Evolutionary conservation across 2,113 vertebrate species (phyloP).

Genomic region (Engystomops pustulosus): DNA sequence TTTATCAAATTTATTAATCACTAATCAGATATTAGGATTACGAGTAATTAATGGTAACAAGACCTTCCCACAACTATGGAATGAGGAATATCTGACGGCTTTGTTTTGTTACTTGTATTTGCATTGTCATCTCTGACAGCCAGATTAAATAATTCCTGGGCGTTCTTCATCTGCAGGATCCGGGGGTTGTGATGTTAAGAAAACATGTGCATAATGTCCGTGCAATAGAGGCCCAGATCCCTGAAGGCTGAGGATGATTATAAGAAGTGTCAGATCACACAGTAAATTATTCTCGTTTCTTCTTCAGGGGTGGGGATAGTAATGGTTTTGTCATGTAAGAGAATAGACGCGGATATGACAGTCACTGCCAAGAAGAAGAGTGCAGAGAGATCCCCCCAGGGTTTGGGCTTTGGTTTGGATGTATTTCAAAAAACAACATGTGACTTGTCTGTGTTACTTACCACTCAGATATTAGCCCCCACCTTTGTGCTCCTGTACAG

Average conservation of each 20-base stretch:
- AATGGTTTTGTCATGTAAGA: neutral
- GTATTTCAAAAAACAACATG: too few relatives aligned
- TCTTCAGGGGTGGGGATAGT: neutral
- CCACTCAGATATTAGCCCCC: too few relatives aligned
- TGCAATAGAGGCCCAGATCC: neutral
- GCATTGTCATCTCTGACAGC: neutral
- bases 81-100: too few relatives aligned
- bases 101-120: neutral
- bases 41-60: too few relatives aligned
- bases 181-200: neutral
- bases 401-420: too few relatives aligned
- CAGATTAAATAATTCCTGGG: neutral
- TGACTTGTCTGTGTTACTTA: too few relatives aligned
- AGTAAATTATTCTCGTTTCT: neutral
- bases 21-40: too few relatives aligned
- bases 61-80: too few relatives aligned
- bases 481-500: too few relatives aligned
- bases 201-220: neutral
- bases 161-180: neutral
- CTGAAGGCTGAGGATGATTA: neutral
- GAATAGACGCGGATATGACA: neutral
- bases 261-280: neutral
- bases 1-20: too few relatives aligned
- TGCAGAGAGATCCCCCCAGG: too few relatives aligned
- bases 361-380: too few relatives aligned